Conservation (phyloP, 2,888 invertebrate species). For the Melipona beecheii region DNA sequence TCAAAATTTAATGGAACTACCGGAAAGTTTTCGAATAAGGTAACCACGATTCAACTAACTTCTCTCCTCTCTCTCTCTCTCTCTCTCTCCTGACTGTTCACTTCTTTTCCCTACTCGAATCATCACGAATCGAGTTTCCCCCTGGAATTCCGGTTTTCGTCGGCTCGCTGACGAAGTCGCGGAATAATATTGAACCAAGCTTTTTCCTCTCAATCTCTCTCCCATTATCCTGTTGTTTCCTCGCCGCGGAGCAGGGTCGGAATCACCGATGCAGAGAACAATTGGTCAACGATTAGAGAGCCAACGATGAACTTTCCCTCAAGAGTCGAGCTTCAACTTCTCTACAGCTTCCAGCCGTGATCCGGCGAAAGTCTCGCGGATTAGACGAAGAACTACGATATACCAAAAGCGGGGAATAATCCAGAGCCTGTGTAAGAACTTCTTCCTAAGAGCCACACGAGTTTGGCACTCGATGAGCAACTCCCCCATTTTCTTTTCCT, state of each 20-base stretch:
- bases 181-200: constrained; percentile 17
- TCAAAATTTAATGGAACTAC: constrained; percentile 20
- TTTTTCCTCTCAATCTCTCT: background rate
- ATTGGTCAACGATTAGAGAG: constrained; percentile 13
- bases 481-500: too few relatives aligned
- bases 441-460: too few relatives aligned
- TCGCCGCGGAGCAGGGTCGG: background rate
- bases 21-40: constrained; percentile 8
- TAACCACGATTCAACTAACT: constrained; percentile 34
- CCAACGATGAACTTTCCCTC: constrained; percentile 23
- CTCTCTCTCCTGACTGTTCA: background rate
- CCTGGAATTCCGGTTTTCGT: background rate
- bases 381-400: background rate
- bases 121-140: background rate
- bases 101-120: background rate
- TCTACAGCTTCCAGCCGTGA: constrained; percentile 6
- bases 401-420: background rate
- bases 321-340: constrained; percentile 12
- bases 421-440: background rate
- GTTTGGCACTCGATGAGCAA: too few relatives aligned
- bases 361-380: background rate
- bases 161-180: background rate
- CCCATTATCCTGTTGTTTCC: constrained; percentile 19
- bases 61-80: background rate
- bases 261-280: background rate